Base-by-base conservation (phyloP, 2,888 invertebrate genomes). In the Herminia tarsipennalis region DNA sequence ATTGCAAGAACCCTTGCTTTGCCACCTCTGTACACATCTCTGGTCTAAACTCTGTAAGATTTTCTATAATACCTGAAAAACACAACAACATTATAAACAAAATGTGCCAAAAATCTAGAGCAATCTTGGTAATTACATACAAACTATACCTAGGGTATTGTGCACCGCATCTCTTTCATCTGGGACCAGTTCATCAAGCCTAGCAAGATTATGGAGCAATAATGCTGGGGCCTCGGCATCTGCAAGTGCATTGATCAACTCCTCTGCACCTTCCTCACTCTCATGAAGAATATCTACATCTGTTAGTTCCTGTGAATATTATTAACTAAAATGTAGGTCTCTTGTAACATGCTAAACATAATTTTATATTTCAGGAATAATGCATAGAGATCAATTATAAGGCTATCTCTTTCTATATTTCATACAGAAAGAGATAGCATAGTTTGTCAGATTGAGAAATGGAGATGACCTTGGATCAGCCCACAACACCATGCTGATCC, bases 81-180 rank as follows among this genome's bases (percentile, higher is more conserved):
- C n/a, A n/a, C n/a, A n/a, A n/a, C n/a, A n/a, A n/a, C n/a, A n/a
- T n/a, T n/a, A n/a, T n/a, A n/a, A n/a, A n/a, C n/a, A n/a, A n/a
- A n/a, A n/a, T n/a, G n/a, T n/a, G n/a, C n/a, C n/a, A n/a, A n/a
- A n/a, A n/a, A n/a, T n/a, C n/a, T n/a, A n/a, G n/a, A n/a, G n/a
- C n/a, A n/a, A n/a, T n/a, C n/a, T n/a, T n/a, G n/a, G n/a, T n/a
- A n/a, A n/a, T n/a, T n/a, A n/a, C n/a, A n/a, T n/a, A n/a, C n/a
- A n/a, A n/a, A n/a, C n/a, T n/a, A 16, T 72, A 96, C 96, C 94
- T 64, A 98, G 90, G 2, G 98, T 97, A 77, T 99, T 98, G 82
- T 98, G 98, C 0, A 99, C 98, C 3, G 99, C 99, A 81, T 99
- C 98, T 22, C 96, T 93, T 88, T 99, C 99, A 81, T 99, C 98